Evolutionary conservation across 2,888 invertebrate species (phyloP), one percentile per base, ranked within the genome.

Genomic region (Eupithecia pulchellata): DNA sequence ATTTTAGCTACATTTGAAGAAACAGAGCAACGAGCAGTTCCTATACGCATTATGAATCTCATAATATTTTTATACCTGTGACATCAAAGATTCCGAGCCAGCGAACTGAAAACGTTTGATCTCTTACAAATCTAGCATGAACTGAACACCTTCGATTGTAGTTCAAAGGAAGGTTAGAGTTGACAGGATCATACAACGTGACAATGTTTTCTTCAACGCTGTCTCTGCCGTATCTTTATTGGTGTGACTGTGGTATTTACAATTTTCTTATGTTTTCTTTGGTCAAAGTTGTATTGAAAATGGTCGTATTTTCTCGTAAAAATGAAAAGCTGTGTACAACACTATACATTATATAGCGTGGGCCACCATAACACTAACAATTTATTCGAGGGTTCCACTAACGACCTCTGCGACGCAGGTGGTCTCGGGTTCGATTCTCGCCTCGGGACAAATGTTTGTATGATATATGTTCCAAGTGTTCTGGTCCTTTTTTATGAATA

Each of bases 51-150:
- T 42, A 42, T n/a, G 42, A 42, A 8, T 20, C 42, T 8, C n/a
- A 8, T 11, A 47, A 6, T 25, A 47, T 47, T 47, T 47, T 20
- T 47, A 20, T 47, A 25, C 11, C 4, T 4, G 11, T 47, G 11
- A 47, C 47, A 47, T 47, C 20, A 47, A 47, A 47, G 47, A 47
- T 47, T 47, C 47, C 47, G 11, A 47, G 20, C 47, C 47, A 47
- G 47, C 42, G 42, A 42, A n/a, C 42, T 42, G 42, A 17, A n/a
- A 47, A 47, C 20, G 47, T 47, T 47, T 47, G 47, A 47, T 47
- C 47, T 11, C 11, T 9, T 47, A 47, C 20, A 47, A 47, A 47
- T 25, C 47, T 47, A 47, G 20, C 47, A 20, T 47, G 20, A 20
- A 47, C n/a, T 47, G 20, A 47, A 20, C 20, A 47, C 47, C 20